Base-by-base conservation (phyloP, 1,140 invertebrate genomes). In the Ylistrum balloti region DNA sequence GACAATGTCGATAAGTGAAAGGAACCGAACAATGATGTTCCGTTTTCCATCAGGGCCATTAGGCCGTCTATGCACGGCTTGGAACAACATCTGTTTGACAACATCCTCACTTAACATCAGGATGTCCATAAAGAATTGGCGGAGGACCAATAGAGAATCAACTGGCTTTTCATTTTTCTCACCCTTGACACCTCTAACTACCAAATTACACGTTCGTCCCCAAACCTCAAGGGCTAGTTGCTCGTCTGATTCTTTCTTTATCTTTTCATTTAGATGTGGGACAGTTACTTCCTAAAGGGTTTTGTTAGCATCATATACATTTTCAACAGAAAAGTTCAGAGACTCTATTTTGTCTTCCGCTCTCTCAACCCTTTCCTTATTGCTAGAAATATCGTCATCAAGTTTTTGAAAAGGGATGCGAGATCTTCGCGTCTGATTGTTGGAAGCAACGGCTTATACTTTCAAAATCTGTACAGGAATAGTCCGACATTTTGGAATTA, bases 201-300 rank as follows among this genome's bases (percentile, higher is more conserved):
- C 35, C 11, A 88, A 10, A 38, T 88, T 88, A 33, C 87, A 88
- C 22, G 35, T 88, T 20, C 87, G 5, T 0, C 87, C 87, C 87
- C 87, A 88, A 20, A 88, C 11, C 10, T 38, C 87, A n/a, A 88
- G 9, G 1, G 33, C 35, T 32, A 88, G n/a, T n/a, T 13, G 35
- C 20, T 28, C 87, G 38, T 35, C 22, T 41, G 13, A 33, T 41
- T 38, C 33, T 88, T 20, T 28, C 33, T 88, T 28, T 11, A 33
- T 20, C 9, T 35, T 33, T 7, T 88, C 45, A 3, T 22, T 56
- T 15, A 56, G 9, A 20, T 15, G 9, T 56, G 45, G 45, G 2
- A 56, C 13, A 13, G 35, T 38, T 7, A 13, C 35, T 13, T 38
- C 5, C 13, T 38, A 13, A 38, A 38, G 35, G 13, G 35, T 38